A percentile compares a stretch with the other conserved stretches of the same genome.
phyloP scores from a whole-genome alignment of 1,140 invertebrate genomes.

The Aethina tumida region DNA sequence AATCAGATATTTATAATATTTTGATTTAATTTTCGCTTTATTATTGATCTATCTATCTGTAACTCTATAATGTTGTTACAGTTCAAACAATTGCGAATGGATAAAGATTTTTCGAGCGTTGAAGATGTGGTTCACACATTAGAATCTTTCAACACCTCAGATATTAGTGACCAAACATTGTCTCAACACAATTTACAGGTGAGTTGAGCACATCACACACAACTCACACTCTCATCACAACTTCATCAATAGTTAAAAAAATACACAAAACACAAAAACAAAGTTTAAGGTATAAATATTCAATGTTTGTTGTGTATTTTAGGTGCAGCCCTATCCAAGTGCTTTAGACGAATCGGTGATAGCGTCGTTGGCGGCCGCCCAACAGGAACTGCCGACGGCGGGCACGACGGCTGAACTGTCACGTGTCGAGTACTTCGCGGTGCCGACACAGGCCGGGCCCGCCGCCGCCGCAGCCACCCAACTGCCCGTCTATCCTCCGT shows the following conservation, averaged over 20 bases:
- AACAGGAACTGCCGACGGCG: constrained; percentile 21
- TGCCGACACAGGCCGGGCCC: constrained; percentile 33
- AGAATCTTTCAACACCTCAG: constrained; percentile 42
- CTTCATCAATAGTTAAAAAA: constrained; percentile 1
- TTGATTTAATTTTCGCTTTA: too few relatives aligned
- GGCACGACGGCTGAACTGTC: constrained; percentile 21
- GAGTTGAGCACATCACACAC: too few relatives aligned
- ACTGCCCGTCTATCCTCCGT: constrained; percentile 34
- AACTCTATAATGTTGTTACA: too few relatives aligned
- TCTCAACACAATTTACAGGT: constrained; percentile 32
- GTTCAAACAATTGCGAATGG: too few relatives aligned
- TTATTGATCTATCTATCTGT: too few relatives aligned
- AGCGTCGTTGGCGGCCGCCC: constrained; percentile 26
- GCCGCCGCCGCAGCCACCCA: constrained; percentile 18
- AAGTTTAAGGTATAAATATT: not conserved
- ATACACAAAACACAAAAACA: not conserved
- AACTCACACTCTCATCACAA: not conserved
- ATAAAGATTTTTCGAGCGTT: constrained; percentile 29
- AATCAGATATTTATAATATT: too few relatives aligned
- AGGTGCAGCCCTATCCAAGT: constrained; percentile 30
- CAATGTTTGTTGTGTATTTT: constrained; percentile 6
- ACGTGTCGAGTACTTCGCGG: constrained; percentile 42
- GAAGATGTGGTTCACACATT: constrained; percentile 47
- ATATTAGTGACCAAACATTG: constrained; percentile 34
- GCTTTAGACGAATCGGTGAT: constrained; percentile 33